Conservation (phyloP, 2,113 vertebrate genomes). For the Leucopternis melanops region DNA sequence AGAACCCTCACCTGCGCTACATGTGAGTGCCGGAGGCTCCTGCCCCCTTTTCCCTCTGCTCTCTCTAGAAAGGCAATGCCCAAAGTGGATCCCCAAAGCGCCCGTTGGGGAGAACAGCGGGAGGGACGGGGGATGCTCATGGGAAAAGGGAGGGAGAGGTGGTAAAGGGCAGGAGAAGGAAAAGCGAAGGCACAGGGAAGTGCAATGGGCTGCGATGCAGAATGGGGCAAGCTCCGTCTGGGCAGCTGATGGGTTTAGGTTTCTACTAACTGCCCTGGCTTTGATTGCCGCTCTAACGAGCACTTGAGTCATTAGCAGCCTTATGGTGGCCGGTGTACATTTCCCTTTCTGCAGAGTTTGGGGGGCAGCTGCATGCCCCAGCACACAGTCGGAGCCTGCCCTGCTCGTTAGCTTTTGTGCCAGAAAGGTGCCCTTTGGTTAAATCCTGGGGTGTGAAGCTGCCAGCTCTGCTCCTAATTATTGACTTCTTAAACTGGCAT, state of each 20-base stretch:
- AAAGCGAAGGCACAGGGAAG: neutral
- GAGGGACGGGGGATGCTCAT: neutral
- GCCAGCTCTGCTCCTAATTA: neutral
- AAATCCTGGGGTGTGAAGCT: neutral
- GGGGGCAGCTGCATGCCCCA: rapidly evolving
- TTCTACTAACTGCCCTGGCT: neutral
- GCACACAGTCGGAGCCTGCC: neutral
- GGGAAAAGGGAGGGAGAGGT: neutral
- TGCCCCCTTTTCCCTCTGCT: neutral
- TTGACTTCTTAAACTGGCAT: neutral
- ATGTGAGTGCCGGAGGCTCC: constrained; percentile 79
- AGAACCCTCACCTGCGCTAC: constrained; percentile 92
- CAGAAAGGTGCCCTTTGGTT: too few relatives aligned
- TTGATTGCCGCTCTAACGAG: neutral
- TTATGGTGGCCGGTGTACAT: rapidly evolving
- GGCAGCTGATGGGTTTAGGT: neutral
- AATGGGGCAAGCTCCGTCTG: neutral
- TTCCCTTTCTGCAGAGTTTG: neutral
- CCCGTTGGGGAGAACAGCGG: rapidly evolving
- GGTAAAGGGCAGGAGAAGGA: neutral
- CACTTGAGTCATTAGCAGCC: neutral
- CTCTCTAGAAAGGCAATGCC: neutral
- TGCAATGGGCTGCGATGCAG: neutral
- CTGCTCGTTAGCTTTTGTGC: neutral
- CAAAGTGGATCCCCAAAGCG: rapidly evolving